phyloP scores from a whole-genome alignment of 2,797 vertebrate genomes.

The Dipus sagitta region DNA sequence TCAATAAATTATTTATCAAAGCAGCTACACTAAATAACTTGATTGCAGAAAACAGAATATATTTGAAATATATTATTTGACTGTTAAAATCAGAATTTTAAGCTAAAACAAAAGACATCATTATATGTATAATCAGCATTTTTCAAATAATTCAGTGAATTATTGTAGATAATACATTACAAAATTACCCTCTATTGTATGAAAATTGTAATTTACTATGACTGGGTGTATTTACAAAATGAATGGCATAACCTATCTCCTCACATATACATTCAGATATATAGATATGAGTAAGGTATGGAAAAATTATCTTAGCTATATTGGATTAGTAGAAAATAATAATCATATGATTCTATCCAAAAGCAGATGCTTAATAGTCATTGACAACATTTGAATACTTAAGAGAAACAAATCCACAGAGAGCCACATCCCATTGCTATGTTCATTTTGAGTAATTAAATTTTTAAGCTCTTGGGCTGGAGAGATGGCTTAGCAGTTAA shows the following conservation, averaged over 20 bases:
- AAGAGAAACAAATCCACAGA: neutral
- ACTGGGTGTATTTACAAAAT: constrained; percentile 27
- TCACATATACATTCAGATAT: neutral
- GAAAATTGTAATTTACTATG: neutral
- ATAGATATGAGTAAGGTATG: neutral
- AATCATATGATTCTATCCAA: neutral
- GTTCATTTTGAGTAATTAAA: neutral
- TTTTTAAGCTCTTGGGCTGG: neutral
- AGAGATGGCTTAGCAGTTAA: no score
- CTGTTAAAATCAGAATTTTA: constrained; percentile 35
- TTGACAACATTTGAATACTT: neutral
- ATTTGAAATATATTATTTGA: constrained; percentile 32
- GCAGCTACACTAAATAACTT: constrained; percentile 49
- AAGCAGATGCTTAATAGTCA: neutral
- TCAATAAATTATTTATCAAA: constrained; percentile 58
- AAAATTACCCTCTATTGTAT: neutral
- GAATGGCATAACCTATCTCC: neutral
- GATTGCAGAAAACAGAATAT: constrained; percentile 1
- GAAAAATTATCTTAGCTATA: neutral
- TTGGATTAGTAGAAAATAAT: neutral
- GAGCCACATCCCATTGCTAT: neutral
- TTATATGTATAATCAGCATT: neutral
- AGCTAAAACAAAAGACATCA: constrained; percentile 29
- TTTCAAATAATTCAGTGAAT: neutral
- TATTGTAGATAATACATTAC: neutral